Conservation (phyloP, 2,797 vertebrate species). For the Macropus fuliginosus region DNA sequence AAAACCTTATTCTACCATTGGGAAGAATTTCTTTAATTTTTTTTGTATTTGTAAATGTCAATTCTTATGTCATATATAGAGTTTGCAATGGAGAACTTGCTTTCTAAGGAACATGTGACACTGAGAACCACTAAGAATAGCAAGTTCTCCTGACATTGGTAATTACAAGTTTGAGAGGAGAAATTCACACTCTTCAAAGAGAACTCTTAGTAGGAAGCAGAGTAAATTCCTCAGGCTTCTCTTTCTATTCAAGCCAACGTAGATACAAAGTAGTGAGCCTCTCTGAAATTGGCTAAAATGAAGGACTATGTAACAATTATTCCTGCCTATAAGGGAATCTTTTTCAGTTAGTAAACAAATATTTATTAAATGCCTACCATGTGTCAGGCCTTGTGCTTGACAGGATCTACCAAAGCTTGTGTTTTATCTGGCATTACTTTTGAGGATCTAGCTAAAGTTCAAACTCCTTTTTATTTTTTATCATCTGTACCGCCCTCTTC, state of each 20-base stretch:
- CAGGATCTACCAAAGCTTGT: not conserved
- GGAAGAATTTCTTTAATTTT: not conserved
- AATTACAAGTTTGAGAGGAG: not conserved
- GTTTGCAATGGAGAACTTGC: not conserved
- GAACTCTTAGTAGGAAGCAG: not conserved
- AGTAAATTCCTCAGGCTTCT: not conserved
- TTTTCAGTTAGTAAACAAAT: slow-evolving; percentile 10
- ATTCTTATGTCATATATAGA: not conserved
- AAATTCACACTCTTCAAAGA: not conserved
- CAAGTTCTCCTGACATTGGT: not conserved
- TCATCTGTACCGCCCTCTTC: not conserved
- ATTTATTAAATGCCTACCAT: slow-evolving; percentile 39
- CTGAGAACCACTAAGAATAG: not conserved
- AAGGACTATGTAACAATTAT: not conserved
- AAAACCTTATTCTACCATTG: not conserved
- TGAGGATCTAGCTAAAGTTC: not conserved
- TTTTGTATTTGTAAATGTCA: not conserved
- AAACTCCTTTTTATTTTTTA: not conserved
- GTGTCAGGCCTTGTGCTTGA: not conserved
- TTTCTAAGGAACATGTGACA: not conserved
- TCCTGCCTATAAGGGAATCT: not conserved
- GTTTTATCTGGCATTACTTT: not conserved
- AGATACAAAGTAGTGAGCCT: not conserved
- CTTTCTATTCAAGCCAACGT: not conserved
- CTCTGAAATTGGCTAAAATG: not conserved